Conservation (phyloP, 2,113 vertebrate genomes). For the Cygnus buccinator region DNA sequence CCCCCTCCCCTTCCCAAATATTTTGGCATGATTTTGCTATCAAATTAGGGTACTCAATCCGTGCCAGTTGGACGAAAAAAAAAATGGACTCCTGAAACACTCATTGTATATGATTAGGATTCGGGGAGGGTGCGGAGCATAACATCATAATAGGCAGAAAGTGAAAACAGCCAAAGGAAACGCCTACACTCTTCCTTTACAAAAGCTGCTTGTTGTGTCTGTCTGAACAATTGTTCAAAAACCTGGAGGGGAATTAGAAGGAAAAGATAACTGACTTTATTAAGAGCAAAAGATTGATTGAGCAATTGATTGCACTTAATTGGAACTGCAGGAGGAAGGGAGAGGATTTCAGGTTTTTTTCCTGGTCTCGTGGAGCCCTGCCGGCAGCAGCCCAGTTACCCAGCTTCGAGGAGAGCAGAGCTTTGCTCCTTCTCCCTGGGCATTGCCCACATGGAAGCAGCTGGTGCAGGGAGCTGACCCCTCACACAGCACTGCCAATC, state of each 20-base stretch:
- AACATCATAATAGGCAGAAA: conserved; percentile 69
- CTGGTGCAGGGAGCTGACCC: background rate
- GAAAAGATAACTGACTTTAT: conserved; percentile 66
- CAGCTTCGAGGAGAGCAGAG: background rate
- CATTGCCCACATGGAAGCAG: background rate
- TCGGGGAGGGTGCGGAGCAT: conserved; percentile 35
- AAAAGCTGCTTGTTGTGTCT: conserved; percentile 73
- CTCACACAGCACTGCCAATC: background rate
- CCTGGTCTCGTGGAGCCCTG: background rate
- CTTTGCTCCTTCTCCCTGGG: background rate
- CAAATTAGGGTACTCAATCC: conserved; percentile 13
- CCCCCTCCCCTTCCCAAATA: background rate
- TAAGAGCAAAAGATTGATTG: conserved; percentile 70
- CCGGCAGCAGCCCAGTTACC: background rate
- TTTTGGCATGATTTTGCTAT: conserved; percentile 49
- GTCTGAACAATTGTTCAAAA: conserved; percentile 67
- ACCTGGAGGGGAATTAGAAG: conserved; percentile 56
- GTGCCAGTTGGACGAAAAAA: background rate
- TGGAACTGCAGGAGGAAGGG: conserved; percentile 9
- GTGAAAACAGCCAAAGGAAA: conserved; percentile 69
- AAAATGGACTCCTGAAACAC: background rate
- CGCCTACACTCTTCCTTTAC: conserved; percentile 70
- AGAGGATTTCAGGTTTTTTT: background rate
- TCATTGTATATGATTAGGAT: conserved; percentile 44
- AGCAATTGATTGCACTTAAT: conserved; percentile 66